These are phyloP conservation scores for Linnaemya vulpina DNA, from an alignment of 2,888 invertebrate genomes.

Conservation along the genomic window DNA sequence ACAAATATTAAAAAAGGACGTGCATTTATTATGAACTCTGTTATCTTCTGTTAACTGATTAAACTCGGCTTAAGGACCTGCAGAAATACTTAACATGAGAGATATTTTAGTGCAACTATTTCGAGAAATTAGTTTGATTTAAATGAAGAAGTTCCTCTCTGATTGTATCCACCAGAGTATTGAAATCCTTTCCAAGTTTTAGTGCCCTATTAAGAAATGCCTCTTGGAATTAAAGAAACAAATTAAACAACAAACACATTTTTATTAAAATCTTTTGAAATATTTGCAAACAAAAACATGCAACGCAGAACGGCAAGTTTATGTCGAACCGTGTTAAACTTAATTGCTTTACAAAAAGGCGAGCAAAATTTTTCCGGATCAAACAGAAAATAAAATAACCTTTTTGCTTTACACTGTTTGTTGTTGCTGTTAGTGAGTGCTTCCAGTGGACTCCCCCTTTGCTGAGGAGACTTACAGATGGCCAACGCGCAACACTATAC, in stretches of 20 bases:
- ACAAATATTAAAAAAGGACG: background rate
- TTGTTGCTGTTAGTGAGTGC: background rate
- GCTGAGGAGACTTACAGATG: slow-evolving; percentile 25
- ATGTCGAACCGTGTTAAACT: slow-evolving; percentile 52
- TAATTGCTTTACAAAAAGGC: slow-evolving; percentile 57
- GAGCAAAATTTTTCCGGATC: slow-evolving; percentile 68
- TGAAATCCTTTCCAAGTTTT: no score
- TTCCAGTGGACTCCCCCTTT: slow-evolving; percentile 27
- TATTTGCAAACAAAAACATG: slow-evolving; percentile 3
- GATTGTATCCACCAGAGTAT: no score
- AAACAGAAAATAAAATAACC: slow-evolving; percentile 75
- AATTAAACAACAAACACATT: no score
- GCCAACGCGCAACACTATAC: slow-evolving; percentile 11
- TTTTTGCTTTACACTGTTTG: slow-evolving; percentile 10
- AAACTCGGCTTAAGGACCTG: background rate
- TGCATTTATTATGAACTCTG: no score
- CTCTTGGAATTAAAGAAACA: no score
- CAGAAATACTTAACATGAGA: background rate
- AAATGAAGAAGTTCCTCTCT: no score
- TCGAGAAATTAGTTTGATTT: no score
- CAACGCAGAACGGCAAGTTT: background rate
- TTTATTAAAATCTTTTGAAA: no score
- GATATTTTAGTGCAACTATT: no score
- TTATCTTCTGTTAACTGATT: background rate
- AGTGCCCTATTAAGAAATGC: no score